phyloP scores from a whole-genome alignment of 2,113 vertebrate genomes.

The Prinia subflava region DNA sequence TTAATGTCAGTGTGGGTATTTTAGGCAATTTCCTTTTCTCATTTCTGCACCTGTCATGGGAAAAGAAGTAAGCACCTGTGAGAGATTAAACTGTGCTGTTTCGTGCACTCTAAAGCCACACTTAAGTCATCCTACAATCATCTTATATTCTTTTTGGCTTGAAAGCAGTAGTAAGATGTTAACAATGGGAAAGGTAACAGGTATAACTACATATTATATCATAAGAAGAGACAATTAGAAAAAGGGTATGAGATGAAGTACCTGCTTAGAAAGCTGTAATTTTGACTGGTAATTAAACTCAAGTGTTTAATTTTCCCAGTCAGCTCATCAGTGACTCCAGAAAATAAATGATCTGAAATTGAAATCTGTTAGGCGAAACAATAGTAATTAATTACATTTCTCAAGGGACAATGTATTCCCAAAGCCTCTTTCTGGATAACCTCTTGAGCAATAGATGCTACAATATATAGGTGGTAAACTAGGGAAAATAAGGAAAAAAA shows the following conservation, averaged over 20 bases:
- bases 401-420: constrained; percentile 45
- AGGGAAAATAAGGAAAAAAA: background rate
- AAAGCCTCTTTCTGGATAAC: constrained; percentile 49
- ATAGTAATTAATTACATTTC: constrained; percentile 75
- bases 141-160: constrained; percentile 38
- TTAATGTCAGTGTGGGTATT: background rate
- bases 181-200: constrained; percentile 56
- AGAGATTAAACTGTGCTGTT: background rate
- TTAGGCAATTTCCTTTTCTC: constrained; percentile 2
- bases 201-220: constrained; percentile 65
- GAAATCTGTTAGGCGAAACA: constrained; percentile 68
- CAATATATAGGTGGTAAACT: background rate
- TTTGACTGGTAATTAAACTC: constrained; percentile 77
- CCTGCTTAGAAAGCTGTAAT: constrained; percentile 71
- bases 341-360: constrained; percentile 73
- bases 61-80: constrained; percentile 3
- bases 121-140: constrained; percentile 45
- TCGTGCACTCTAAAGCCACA: constrained; percentile 2
- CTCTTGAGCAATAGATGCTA: constrained; percentile 40
- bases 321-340: constrained; percentile 75
- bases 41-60: background rate
- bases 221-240: constrained; percentile 72
- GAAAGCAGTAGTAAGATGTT: constrained; percentile 57
- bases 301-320: constrained; percentile 80
- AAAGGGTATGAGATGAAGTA: constrained; percentile 71